Evolutionary conservation across 2,113 vertebrate genomes (phyloP), one percentile per base, ranked within the genome.

Genomic region (Pionites leucogaster): DNA sequence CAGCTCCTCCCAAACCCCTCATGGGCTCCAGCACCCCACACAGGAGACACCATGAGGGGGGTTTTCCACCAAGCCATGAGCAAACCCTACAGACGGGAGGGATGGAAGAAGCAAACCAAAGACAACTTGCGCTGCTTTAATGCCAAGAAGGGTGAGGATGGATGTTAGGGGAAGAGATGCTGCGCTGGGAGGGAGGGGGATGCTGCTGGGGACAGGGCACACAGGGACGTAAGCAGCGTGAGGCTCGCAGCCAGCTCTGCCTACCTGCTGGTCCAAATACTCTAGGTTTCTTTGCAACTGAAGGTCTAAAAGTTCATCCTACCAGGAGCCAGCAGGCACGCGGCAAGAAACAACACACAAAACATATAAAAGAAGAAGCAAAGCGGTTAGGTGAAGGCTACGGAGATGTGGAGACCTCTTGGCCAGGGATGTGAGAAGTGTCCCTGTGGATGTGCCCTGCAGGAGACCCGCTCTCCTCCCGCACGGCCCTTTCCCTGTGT

Each of bases 271-370:
- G 97, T 99, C 99, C 98, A 99, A 98, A 98, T 99, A 99, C 89
- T 99, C 99, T 98, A 99, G 98, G 98, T 99, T 99, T 98, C 99
- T 99, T 98, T 99, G 99, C 96, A 99, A 99, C 97, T 99, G 99
- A 97, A 99, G 98, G 97, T 99, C 99, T 99, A 99, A 99, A 95
- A 99, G 99, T 98, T 99, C 99, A 98, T 99, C 99, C 99, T 99
- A 98, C 96, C 97, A 95, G 97, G 97, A 97, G 97, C 98, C 98
- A 98, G 97, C 96, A 97, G 97, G 96, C 98, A 96, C 70, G 90
- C 94, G 95, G 97, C 97, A 97, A 97, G 97, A 94, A 97, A 97
- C 91, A 97, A 98, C 96, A 97, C 96, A 98, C 96, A 94, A 59
- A 98, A 97, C 98, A 95, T 88, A 95, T 86, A 96, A 98, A 95